Percentiles rank a stretch among this genome's conserved stretches.
These are phyloP conservation scores for Cheilosia vernalis DNA, from an alignment of 2,888 invertebrate genomes.

Conservation along the genomic window DNA sequence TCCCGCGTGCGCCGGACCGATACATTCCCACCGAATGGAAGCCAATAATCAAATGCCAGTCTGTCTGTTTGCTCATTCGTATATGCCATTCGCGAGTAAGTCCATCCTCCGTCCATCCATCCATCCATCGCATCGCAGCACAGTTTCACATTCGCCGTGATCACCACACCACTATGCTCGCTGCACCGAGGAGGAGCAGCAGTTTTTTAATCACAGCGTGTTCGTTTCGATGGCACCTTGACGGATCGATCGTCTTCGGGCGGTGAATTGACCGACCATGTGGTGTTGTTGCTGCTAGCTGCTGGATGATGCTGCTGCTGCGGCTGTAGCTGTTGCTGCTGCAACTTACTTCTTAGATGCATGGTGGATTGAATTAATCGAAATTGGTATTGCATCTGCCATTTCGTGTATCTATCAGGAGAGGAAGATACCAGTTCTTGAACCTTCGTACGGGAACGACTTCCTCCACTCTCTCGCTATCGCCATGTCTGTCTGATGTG, in stretches of 20 bases:
- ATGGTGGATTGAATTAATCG: slow-evolving; percentile 73
- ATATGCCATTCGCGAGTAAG: slow-evolving; percentile 72
- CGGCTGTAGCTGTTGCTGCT: slow-evolving; percentile 13
- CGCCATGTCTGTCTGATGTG: slow-evolving; percentile 23
- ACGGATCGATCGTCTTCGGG: slow-evolving; percentile 76
- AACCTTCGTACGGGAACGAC: neutral
- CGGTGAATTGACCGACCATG: slow-evolving; percentile 74
- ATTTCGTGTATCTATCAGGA: slow-evolving; percentile 73
- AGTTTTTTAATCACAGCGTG: slow-evolving; percentile 77
- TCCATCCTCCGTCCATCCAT: slow-evolving; percentile 66
- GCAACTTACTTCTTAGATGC: slow-evolving; percentile 48
- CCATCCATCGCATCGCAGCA: neutral
- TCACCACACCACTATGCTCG: slow-evolving; percentile 12
- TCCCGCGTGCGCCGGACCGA: slow-evolving; percentile 72
- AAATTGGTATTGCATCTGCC: slow-evolving; percentile 75
- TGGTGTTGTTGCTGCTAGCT: slow-evolving; percentile 57
- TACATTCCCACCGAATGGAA: slow-evolving; percentile 79
- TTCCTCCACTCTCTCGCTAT: slow-evolving; percentile 31
- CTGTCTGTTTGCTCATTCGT: slow-evolving; percentile 74
- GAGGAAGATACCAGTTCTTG: slow-evolving; percentile 51
- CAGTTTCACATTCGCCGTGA: slow-evolving; percentile 9
- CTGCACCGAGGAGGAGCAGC: slow-evolving; percentile 63
- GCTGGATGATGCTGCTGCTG: slow-evolving; percentile 37
- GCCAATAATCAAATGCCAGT: slow-evolving; percentile 83
- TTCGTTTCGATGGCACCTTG: slow-evolving; percentile 77